These are phyloP conservation scores for Taxidea taxus DNA, from an alignment of 2,113 vertebrate species.

Conservation along the genomic window DNA sequence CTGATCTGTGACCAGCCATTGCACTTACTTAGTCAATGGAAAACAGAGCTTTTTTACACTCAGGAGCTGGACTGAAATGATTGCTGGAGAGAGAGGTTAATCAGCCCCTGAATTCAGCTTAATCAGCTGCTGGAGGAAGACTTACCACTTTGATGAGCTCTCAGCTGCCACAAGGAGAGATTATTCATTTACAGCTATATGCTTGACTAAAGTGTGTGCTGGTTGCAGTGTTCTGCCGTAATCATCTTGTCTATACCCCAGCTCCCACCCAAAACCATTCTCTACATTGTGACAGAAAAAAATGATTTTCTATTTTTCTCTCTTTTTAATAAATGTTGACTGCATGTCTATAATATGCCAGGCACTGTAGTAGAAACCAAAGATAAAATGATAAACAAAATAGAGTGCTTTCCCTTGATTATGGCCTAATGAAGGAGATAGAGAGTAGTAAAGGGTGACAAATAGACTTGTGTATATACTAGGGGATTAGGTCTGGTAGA, in stretches of 20 bases:
- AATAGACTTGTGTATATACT: neutral
- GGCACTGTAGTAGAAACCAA: neutral
- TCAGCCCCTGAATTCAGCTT: neutral
- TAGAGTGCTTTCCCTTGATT: neutral
- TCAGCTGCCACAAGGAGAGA: neutral
- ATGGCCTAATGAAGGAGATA: neutral
- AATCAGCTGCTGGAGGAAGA: neutral
- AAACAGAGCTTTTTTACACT: neutral
- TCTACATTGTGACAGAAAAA: neutral
- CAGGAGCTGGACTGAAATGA: neutral
- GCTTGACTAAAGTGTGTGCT: neutral
- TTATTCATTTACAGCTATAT: neutral
- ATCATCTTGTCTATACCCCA: neutral
- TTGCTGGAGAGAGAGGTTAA: neutral
- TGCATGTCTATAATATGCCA: neutral
- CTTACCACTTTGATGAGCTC: neutral
- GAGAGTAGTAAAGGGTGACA: neutral
- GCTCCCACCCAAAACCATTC: neutral
- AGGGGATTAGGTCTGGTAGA: neutral
- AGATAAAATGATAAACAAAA: neutral
- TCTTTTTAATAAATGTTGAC: constrained; percentile 2
- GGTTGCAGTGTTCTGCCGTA: neutral
- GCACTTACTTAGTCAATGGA: neutral
- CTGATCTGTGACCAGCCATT: neutral
- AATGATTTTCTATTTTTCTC: neutral